phyloP scores from a whole-genome alignment of 1,140 invertebrate genomes.

The Acyrthosiphon pisum region DNA sequence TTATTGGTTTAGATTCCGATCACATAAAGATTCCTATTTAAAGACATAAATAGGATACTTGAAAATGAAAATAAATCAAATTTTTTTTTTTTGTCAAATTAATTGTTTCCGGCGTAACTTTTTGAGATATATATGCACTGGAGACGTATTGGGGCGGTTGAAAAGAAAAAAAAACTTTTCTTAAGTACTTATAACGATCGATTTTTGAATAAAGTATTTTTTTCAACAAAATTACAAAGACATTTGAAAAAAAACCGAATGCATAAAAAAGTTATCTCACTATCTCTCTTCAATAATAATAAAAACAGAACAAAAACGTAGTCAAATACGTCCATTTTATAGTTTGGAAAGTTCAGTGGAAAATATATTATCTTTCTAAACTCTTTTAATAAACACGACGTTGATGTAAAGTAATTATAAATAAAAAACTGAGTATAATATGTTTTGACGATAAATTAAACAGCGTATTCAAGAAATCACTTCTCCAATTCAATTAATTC shows the following conservation, averaged over 20 bases:
- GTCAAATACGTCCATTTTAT: neutral
- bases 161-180: neutral
- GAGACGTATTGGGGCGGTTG: neutral
- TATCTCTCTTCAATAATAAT: neutral
- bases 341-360: neutral
- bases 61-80: slow-evolving; percentile 3
- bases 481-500: neutral
- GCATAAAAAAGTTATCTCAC: slow-evolving; percentile 1
- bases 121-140: slow-evolving; percentile 5
- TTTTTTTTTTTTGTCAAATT: neutral
- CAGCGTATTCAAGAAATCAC: neutral
- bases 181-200: slow-evolving; percentile 36
- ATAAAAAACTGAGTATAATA: neutral
- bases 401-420: neutral
- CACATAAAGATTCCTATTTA: neutral
- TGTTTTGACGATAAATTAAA: neutral
- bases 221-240: neutral
- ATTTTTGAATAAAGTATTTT: slow-evolving; percentile 30
- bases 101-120: slow-evolving; percentile 13
- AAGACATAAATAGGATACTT: neutral
- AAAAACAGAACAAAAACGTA: slow-evolving; percentile 10
- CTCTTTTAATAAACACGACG: neutral
- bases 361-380: slow-evolving; percentile 20
- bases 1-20: neutral
- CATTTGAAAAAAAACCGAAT: neutral